Evolutionary conservation across 2,888 invertebrate species (phyloP).

Genomic region (Platycheirus albimanus): DNA sequence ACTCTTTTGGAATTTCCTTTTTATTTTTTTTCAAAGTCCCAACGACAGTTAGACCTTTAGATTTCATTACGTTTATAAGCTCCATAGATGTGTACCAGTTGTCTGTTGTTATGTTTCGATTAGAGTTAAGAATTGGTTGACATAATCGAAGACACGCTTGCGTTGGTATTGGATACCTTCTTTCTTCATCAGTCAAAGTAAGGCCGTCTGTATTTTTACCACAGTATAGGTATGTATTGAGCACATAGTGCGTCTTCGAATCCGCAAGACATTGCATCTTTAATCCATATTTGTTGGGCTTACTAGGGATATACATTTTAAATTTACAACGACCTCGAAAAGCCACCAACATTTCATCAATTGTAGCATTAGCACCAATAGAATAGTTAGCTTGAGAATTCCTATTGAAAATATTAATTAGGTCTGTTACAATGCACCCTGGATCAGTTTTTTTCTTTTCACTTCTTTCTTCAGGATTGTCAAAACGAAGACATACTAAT

Average conservation of each 20-base stretch:
- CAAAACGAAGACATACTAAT: constrained; percentile 50
- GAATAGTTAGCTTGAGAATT: constrained; percentile 20
- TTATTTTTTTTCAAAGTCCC: background rate
- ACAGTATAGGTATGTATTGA: constrained; percentile 17
- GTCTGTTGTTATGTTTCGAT: constrained; percentile 12
- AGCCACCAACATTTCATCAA: constrained; percentile 44
- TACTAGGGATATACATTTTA: constrained; percentile 9
- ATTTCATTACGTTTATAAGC: constrained; percentile 1
- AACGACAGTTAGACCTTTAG: background rate
- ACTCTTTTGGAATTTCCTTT: background rate
- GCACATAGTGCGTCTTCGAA: constrained; percentile 14
- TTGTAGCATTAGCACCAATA: constrained; percentile 10
- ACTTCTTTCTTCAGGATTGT: constrained; percentile 38
- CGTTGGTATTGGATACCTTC: constrained; percentile 4
- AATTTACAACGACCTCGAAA: constrained; percentile 35
- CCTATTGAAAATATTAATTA: constrained; percentile 9
- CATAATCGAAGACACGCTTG: constrained; percentile 1
- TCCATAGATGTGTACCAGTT: constrained; percentile 14
- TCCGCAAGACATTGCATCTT: constrained; percentile 16
- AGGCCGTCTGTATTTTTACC: constrained; percentile 1
- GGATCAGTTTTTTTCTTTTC: constrained; percentile 14
- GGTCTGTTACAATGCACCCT: background rate
- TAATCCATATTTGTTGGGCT: constrained; percentile 5
- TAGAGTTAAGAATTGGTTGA: constrained; percentile 13
- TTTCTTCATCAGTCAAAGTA: background rate